Evolutionary conservation across 2,888 invertebrate genomes (phyloP), one percentile per base, ranked within the genome.

Genomic region (Polydrusus tereticollis): DNA sequence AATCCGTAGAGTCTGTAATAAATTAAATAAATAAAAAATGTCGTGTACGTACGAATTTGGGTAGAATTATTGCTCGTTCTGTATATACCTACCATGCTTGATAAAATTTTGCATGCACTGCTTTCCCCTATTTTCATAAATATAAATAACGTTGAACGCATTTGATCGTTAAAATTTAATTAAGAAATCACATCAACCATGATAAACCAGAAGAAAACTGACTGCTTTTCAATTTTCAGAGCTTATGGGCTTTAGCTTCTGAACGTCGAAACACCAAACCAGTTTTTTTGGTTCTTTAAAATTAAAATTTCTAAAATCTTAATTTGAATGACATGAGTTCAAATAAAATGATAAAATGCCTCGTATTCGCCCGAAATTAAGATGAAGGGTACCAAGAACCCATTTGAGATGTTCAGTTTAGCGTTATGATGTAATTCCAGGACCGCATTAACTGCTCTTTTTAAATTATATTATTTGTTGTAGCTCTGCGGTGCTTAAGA

Each of bases 291-390:
- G 63, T 69, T 45, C 69, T 47, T 64, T 69, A 69, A 69, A 73
- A 69, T 73, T 69, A 69, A 73, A 74, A 78, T 72, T 78, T 77
- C 66, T 69, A 72, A 77, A 74, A 78, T 77, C 72, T 77, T 78
- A 78, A 80, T 78, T 78, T 76, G 78, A 77, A 72, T 75, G 79
- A 80, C 79, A 58, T 57, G 66, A 72, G 71, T 63, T 68, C 26
- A 29, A 55, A 29, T 14, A 29, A 55, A 65, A 52, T 50, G 72
- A 65, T 72, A 60, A 66, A 41, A 38, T 67, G 67, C 59, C 65
- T 66, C 72, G 62, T 70, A 70, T 64, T 58, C 50, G 62, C 23
- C 58, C 69, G 73, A 73, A 73, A 73, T 73, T 52, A 65, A 73
- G 73, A 65, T 66, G 73, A 73, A 69, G 69, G 73, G 73, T 73